phyloP scores from a whole-genome alignment of 2,113 vertebrate species.

The Panthera uncia region DNA sequence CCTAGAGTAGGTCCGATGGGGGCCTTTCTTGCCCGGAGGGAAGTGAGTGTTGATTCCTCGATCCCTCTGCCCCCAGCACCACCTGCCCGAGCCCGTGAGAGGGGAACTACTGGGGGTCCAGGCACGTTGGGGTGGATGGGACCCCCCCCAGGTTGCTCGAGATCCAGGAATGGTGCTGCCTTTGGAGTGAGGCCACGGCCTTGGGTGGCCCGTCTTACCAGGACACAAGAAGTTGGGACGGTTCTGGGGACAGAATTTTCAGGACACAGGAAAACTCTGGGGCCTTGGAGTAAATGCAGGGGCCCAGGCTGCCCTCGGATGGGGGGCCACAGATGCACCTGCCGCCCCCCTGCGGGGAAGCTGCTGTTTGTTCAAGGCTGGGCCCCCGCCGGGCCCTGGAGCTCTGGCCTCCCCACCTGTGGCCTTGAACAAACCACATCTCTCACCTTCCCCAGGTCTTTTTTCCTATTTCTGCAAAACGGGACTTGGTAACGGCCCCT shows the following conservation, averaged over 20 bases:
- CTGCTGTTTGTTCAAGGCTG: background rate
- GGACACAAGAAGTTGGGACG: too few relatives aligned
- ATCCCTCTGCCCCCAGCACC: too few relatives aligned
- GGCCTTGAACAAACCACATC: background rate
- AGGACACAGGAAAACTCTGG: background rate
- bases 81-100: background rate
- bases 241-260: too few relatives aligned
- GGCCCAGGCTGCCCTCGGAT: background rate
- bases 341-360: background rate
- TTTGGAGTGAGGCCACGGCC: background rate
- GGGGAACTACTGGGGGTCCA: too few relatives aligned
- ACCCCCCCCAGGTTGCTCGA: background rate
- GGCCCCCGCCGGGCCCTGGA: too few relatives aligned
- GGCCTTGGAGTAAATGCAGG: background rate
- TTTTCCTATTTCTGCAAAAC: background rate
- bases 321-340: too few relatives aligned
- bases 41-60: too few relatives aligned
- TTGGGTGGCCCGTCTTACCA: too few relatives aligned
- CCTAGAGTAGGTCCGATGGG: background rate
- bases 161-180: background rate
- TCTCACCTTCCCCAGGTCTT: background rate
- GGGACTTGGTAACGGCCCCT: background rate
- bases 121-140: fast-evolving
- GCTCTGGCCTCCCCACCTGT: too few relatives aligned
- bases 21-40: background rate